These are phyloP conservation scores for Serranus cabrilla DNA, from an alignment of 2,797 vertebrate species.

Conservation along the genomic window DNA sequence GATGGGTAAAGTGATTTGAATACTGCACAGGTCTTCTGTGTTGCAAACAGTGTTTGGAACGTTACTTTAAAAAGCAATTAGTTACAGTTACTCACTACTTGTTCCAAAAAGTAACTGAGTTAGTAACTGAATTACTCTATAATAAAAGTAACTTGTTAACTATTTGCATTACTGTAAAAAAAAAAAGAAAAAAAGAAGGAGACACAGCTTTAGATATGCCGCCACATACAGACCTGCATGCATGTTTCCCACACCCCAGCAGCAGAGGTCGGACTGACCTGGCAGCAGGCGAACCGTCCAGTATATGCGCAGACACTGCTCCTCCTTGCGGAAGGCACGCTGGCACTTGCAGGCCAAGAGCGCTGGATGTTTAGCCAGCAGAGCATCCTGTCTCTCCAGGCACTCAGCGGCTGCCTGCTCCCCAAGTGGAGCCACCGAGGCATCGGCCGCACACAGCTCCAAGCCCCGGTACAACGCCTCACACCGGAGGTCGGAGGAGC, in stretches of 20 bases:
- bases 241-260: background rate
- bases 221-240: background rate
- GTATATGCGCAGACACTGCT: conserved; percentile 91
- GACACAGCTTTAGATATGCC: background rate
- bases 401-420: conserved; percentile 83
- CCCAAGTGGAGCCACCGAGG: conserved; percentile 71
- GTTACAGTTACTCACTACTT: no score
- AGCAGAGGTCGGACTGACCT: conserved; percentile 78
- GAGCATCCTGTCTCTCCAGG: conserved; percentile 85
- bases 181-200: no score
- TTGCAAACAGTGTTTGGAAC: no score
- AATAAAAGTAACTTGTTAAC: no score
- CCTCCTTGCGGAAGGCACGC: conserved; percentile 89
- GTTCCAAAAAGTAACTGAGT: no score
- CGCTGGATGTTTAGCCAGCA: conserved; percentile 83
- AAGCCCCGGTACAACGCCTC: conserved; percentile 87
- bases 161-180: no score
- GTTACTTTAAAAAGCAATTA: no score
- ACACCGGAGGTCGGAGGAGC: conserved; percentile 85
- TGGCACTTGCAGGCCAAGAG: conserved; percentile 92
- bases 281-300: conserved; percentile 91
- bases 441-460: conserved; percentile 86
- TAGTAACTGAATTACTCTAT: no score
- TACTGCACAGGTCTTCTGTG: no score
- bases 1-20: no score